These are phyloP conservation scores for Hiodon tergisus DNA, from an alignment of 2,113 vertebrate species.

Conservation along the genomic window DNA sequence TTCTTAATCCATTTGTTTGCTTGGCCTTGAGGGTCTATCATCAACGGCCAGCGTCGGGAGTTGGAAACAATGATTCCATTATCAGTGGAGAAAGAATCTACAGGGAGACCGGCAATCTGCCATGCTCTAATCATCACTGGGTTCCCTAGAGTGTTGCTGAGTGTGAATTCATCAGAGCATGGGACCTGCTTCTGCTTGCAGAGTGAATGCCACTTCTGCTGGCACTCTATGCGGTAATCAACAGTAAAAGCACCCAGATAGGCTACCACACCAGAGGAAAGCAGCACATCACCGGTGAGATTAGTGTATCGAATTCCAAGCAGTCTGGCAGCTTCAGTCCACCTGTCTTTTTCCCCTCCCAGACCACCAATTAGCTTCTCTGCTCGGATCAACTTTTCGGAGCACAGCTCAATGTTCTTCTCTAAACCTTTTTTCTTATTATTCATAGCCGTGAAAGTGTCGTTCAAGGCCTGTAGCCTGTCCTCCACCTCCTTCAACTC, in stretches of 20 bases:
- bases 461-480: slow-evolving; percentile 70
- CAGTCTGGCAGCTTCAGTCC: slow-evolving; percentile 76
- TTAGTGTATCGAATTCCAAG: slow-evolving; percentile 69
- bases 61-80: slow-evolving; percentile 88
- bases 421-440: slow-evolving; percentile 68
- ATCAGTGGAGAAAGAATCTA: slow-evolving; percentile 86
- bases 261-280: slow-evolving; percentile 79
- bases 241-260: slow-evolving; percentile 87
- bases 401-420: slow-evolving; percentile 81
- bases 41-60: slow-evolving; percentile 83
- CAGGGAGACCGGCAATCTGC: slow-evolving; percentile 83
- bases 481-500: slow-evolving; percentile 79
- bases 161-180: slow-evolving; percentile 72
- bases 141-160: slow-evolving; percentile 74
- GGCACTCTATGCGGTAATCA: slow-evolving; percentile 74
- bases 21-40: slow-evolving; percentile 92
- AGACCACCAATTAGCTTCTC: slow-evolving; percentile 84
- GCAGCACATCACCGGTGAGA: slow-evolving; percentile 79
- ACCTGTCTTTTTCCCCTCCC: slow-evolving; percentile 85
- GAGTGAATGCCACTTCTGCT: slow-evolving; percentile 68
- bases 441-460: slow-evolving; percentile 75
- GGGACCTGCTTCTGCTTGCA: slow-evolving; percentile 74
- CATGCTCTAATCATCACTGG: slow-evolving; percentile 79
- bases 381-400: slow-evolving; percentile 77
- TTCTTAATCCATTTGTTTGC: slow-evolving; percentile 94